Percentiles rank a stretch among this genome's conserved stretches.
Conservation (phyloP, 2,113 vertebrate genomes). For the Atractosteus spatula region DNA sequence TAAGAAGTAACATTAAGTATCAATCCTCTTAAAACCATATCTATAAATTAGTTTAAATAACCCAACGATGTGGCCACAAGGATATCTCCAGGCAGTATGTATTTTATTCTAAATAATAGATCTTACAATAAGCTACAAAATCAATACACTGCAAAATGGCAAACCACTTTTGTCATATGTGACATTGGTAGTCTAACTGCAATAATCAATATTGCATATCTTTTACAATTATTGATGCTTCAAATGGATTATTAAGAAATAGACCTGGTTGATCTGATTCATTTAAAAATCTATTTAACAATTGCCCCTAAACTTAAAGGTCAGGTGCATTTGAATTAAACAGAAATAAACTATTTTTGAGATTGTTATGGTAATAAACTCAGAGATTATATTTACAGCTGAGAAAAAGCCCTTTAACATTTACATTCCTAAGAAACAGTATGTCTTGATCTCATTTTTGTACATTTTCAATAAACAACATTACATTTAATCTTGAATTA, state of each 20-base stretch:
- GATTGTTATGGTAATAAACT: conserved; percentile 2
- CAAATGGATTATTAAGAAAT: conserved; percentile 18
- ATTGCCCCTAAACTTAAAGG: neutral
- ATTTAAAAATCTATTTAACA: neutral
- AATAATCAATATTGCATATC: conserved; percentile 43
- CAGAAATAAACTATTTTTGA: neutral
- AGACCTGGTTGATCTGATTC: neutral
- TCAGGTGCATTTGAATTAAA: neutral
- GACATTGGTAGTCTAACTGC: conserved; percentile 34
- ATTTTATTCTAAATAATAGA: conserved; percentile 44
- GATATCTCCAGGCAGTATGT: conserved; percentile 24
- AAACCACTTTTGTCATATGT: conserved; percentile 31
- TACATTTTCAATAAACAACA: no score
- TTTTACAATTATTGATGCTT: conserved; percentile 38
- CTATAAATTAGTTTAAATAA: conserved; percentile 45
- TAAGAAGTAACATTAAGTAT: conserved; percentile 15
- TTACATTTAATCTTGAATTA: no score
- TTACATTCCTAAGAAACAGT: no score
- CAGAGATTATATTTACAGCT: no score
- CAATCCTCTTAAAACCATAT: conserved; percentile 13
- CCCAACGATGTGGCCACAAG: conserved; percentile 33
- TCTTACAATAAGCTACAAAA: conserved; percentile 32
- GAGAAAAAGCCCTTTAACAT: no score
- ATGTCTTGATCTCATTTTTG: no score
- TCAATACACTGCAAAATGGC: conserved; percentile 26